A percentile compares a stretch with the other conserved stretches of the same genome.
These are phyloP conservation scores for Eutrigla gurnardus DNA, from an alignment of 2,797 vertebrate species.

Conservation along the genomic window DNA sequence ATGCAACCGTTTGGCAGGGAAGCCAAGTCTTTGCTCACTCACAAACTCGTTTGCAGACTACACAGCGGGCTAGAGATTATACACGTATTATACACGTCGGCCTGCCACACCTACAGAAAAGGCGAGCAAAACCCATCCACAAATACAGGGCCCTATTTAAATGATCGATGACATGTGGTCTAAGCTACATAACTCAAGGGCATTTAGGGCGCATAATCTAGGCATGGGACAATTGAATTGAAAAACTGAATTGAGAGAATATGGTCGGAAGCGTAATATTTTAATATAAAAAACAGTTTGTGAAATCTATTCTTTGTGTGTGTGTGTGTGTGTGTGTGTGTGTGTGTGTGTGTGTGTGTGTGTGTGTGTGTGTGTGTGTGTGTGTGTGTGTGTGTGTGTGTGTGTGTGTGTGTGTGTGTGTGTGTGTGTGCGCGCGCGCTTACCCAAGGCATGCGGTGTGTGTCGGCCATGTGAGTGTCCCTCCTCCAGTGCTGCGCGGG, in stretches of 20 bases:
- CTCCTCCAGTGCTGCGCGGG: slow-evolving; percentile 81
- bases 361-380: no score
- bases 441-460: slow-evolving; percentile 74
- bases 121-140: background rate
- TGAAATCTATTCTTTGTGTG: background rate
- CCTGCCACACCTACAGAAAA: background rate
- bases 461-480: slow-evolving; percentile 72
- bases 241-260: no score
- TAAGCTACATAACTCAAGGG: background rate
- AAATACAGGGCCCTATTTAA: background rate
- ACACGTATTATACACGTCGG: background rate
- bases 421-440: slow-evolving; percentile 22
- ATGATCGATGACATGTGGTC: background rate
- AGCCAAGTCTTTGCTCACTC: no score
- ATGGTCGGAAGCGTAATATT: no score
- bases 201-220: background rate
- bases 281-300: no score
- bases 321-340: slow-evolving; percentile 5
- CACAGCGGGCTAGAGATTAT: background rate
- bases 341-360: slow-evolving; percentile 3
- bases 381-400: background rate
- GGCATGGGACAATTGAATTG: no score
- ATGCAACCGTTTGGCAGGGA: no score
- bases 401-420: slow-evolving; percentile 8
- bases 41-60: no score